These are phyloP conservation scores for Phaenicophaeus curvirostris DNA, from an alignment of 2,797 vertebrate species.

Conservation along the genomic window DNA sequence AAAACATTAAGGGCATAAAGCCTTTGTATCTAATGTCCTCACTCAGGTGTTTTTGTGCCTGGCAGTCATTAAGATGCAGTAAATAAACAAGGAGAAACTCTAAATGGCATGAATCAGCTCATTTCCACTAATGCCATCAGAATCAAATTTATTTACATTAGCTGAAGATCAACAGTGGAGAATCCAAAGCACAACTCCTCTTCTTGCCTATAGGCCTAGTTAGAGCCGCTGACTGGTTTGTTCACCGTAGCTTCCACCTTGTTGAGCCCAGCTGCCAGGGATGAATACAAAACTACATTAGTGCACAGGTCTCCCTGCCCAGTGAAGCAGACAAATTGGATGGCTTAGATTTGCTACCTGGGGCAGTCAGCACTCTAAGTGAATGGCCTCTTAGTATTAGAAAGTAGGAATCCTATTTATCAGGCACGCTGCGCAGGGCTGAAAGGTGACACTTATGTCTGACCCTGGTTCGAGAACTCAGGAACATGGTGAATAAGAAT, in stretches of 20 bases:
- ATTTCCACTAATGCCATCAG: not conserved
- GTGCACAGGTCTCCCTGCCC: not conserved
- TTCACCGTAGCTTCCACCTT: not conserved
- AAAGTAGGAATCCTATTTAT: not conserved
- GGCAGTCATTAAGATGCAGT: conserved; percentile 16
- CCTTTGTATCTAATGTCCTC: not conserved
- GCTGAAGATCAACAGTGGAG: not conserved
- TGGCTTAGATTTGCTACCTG: not conserved
- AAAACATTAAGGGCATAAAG: not conserved
- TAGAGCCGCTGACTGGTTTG: not conserved
- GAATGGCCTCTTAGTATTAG: not conserved
- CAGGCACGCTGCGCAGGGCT: not conserved
- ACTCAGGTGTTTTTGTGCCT: not conserved
- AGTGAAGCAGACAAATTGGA: not conserved
- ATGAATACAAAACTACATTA: not conserved
- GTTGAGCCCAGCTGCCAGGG: not conserved
- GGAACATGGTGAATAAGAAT: not conserved
- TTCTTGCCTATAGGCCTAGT: accelerated
- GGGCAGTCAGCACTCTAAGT: not conserved
- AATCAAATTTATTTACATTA: not conserved
- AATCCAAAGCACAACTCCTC: not conserved
- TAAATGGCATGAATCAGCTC: conserved; percentile 18
- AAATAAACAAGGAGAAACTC: conserved; percentile 13
- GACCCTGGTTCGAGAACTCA: not conserved
- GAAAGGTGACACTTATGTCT: not conserved